These are phyloP conservation scores for Aurelia sp. DNA, from an alignment of 30 jellyfish, hydroid and myxozoan genomes.

Conservation along the genomic window DNA sequence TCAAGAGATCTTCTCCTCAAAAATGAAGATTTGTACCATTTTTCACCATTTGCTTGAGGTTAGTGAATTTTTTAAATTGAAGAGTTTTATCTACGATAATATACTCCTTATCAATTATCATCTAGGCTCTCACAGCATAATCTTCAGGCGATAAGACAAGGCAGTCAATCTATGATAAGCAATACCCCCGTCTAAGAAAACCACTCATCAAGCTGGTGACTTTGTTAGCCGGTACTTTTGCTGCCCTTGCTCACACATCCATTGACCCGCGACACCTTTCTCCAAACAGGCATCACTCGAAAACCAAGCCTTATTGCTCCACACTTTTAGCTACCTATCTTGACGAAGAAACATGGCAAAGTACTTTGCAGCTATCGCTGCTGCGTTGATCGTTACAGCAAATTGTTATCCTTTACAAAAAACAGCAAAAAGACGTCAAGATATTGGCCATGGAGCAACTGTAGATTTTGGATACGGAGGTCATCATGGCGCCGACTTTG, in stretches of 20 bases:
- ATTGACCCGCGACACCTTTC: neutral
- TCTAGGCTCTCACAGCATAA: too few species aligned
- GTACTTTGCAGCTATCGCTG: constrained; percentile 33
- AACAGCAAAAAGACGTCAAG: constrained; percentile 53
- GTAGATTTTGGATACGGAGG: constrained; percentile 41
- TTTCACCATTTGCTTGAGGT: too few species aligned
- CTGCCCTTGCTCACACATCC: neutral
- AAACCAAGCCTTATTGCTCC: too few species aligned
- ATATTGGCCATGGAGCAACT: constrained; percentile 34
- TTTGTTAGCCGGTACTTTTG: neutral
- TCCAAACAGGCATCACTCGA: neutral
- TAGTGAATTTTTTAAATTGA: too few species aligned
- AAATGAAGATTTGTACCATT: too few species aligned
- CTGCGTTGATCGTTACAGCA: constrained; percentile 60
- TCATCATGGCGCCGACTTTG: constrained; percentile 47
- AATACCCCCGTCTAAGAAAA: too few species aligned
- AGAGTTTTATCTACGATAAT: too few species aligned
- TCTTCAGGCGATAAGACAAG: too few species aligned
- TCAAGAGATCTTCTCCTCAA: too few species aligned
- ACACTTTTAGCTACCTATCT: too few species aligned
- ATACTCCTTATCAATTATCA: too few species aligned
- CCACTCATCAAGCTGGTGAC: neutral
- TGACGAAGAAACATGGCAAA: constrained; percentile 29
- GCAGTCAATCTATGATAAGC: too few species aligned
- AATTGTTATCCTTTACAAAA: constrained; percentile 46